A percentile compares a stretch with the other conserved stretches of the same genome.
Conservation (phyloP, 2,797 vertebrate genomes). For the Enteromius radiatus region DNA sequence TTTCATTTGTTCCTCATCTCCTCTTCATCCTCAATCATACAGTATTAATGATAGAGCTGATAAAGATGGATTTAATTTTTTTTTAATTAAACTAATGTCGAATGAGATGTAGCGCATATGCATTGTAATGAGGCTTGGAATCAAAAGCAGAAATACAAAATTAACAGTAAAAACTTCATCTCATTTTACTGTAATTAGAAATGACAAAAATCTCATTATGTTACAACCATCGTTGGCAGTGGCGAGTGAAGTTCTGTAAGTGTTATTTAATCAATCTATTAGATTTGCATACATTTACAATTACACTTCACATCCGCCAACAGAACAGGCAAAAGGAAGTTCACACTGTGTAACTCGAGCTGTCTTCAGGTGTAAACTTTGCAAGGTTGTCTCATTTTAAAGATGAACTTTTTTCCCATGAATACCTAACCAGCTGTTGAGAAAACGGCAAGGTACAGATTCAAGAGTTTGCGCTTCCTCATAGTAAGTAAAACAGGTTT, state of each 20-base stretch:
- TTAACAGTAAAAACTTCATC: conserved; percentile 74
- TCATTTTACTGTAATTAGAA: conserved; percentile 35
- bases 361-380: background rate
- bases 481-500: too few species aligned
- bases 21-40: conserved; percentile 45
- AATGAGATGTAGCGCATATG: conserved; percentile 67
- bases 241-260: conserved; percentile 6
- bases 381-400: background rate
- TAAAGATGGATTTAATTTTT: conserved; percentile 53
- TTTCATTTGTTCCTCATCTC: conserved; percentile 40
- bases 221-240: background rate
- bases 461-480: too few species aligned
- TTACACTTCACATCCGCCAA: conserved; percentile 4
- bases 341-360: background rate
- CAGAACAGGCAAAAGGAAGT: background rate
- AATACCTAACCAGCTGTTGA: background rate
- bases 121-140: conserved; percentile 75
- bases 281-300: conserved; percentile 31
- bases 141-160: conserved; percentile 65
- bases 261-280: conserved; percentile 42
- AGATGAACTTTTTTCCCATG: too few species aligned
- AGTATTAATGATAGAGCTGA: conserved; percentile 58
- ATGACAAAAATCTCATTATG: conserved; percentile 13
- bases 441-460: conserved; percentile 16
- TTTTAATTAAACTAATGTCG: conserved; percentile 59